These are phyloP conservation scores for Holcopasites calliopsidis DNA, from an alignment of 1,140 invertebrate genomes.

Conservation along the genomic window DNA sequence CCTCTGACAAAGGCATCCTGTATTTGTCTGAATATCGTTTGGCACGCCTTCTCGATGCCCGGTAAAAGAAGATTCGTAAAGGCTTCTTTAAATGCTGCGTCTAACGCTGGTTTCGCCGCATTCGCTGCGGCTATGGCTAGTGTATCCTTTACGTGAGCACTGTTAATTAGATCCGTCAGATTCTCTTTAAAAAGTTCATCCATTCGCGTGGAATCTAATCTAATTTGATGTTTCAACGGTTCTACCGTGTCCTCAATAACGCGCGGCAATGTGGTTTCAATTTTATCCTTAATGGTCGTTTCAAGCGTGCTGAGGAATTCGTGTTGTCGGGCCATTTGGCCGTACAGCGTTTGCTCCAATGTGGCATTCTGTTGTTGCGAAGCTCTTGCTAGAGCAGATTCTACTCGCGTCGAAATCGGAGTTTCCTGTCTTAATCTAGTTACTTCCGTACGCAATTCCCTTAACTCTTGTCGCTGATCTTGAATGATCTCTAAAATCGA, in stretches of 20 bases:
- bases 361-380: slow-evolving; percentile 73
- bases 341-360: slow-evolving; percentile 79
- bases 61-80: slow-evolving; percentile 89
- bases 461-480: slow-evolving; percentile 70
- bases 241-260: slow-evolving; percentile 84
- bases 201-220: slow-evolving; percentile 87
- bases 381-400: slow-evolving; percentile 69
- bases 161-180: slow-evolving; percentile 87
- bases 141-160: slow-evolving; percentile 87
- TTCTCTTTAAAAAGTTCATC: slow-evolving; percentile 89
- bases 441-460: slow-evolving; percentile 73
- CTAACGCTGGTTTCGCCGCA: slow-evolving; percentile 84
- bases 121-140: slow-evolving; percentile 85
- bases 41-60: slow-evolving; percentile 90
- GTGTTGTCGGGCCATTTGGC: slow-evolving; percentile 76
- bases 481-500: slow-evolving; percentile 67
- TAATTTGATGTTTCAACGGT: slow-evolving; percentile 86
- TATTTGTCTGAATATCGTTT: slow-evolving; percentile 92
- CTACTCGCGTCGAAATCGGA: slow-evolving; percentile 67
- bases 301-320: slow-evolving; percentile 81
- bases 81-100: slow-evolving; percentile 86
- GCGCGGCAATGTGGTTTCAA: slow-evolving; percentile 83
- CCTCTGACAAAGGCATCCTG: slow-evolving; percentile 92
- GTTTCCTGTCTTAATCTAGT: slow-evolving; percentile 72
- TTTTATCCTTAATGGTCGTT: slow-evolving; percentile 85